These are phyloP conservation scores for Petrosia ficiformis DNA, from an alignment of 37 sponge, comb jelly and placozoan genomes.

Conservation along the genomic window DNA sequence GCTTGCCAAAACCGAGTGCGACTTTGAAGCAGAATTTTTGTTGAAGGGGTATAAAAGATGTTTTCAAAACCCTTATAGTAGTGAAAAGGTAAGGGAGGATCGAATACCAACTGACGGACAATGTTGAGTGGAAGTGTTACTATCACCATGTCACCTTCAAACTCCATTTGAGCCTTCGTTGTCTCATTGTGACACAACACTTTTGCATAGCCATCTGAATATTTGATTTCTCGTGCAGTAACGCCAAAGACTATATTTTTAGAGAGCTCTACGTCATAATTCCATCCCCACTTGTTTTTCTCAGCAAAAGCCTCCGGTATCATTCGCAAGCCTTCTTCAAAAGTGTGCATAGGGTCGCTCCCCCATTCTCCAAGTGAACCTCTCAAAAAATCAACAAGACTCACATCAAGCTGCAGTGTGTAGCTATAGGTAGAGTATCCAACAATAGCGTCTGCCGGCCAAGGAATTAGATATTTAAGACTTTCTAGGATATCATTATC, in stretches of 20 bases:
- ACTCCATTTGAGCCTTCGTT: neutral
- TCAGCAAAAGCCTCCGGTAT: slow-evolving; percentile 41
- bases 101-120: slow-evolving; percentile 26
- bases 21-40: slow-evolving; percentile 47
- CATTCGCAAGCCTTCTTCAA: slow-evolving; percentile 33
- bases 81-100: slow-evolving; percentile 7
- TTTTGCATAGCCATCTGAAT: slow-evolving; percentile 1
- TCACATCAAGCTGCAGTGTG: slow-evolving; percentile 23
- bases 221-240: slow-evolving; percentile 13
- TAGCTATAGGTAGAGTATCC: slow-evolving; percentile 34
- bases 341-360: slow-evolving; percentile 41
- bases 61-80: slow-evolving; percentile 14
- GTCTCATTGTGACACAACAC: slow-evolving; percentile 14
- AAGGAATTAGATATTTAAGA: slow-evolving; percentile 42
- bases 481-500: slow-evolving; percentile 6
- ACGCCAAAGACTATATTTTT: slow-evolving; percentile 13
- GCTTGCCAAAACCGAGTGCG: slow-evolving; percentile 44
- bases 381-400: slow-evolving; percentile 32
- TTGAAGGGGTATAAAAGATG: slow-evolving; percentile 27
- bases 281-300: neutral
- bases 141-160: slow-evolving; percentile 1
- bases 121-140: slow-evolving; percentile 37
- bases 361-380: slow-evolving; percentile 48
- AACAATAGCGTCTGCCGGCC: slow-evolving; percentile 54
- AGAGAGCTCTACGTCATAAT: neutral